These are phyloP conservation scores for Platichthys stellatus DNA, from an alignment of 2,113 vertebrate genomes.

Conservation along the genomic window DNA sequence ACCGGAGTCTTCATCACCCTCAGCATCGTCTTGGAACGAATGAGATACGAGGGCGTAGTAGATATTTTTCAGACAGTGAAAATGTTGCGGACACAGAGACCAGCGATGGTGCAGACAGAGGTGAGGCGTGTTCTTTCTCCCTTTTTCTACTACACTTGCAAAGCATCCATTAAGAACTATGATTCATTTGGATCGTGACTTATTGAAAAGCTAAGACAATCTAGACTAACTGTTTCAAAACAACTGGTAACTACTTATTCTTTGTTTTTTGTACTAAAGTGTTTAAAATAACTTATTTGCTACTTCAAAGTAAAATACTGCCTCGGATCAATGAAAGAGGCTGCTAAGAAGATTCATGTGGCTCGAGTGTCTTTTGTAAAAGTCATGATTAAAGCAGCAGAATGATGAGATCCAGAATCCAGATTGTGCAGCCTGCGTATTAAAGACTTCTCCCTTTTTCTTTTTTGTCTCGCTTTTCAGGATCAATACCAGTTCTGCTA, in stretches of 20 bases:
- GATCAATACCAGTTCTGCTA: constrained; percentile 99
- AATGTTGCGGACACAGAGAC: constrained; percentile 98
- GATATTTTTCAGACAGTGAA: constrained; percentile 99
- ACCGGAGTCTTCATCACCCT: constrained; percentile 99
- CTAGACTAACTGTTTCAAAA: no score
- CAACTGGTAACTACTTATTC: no score
- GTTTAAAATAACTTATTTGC: not conserved
- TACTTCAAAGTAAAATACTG: not conserved
- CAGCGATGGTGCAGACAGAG: constrained; percentile 99
- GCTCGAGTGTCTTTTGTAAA: not conserved
- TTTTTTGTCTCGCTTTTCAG: constrained; percentile 76
- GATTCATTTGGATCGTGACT: no score
- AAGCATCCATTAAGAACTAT: no score
- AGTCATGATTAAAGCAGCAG: constrained; percentile 2
- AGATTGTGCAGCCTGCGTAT: not conserved
- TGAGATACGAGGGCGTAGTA: constrained; percentile 99
- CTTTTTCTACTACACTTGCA: no score
- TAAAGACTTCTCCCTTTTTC: constrained; percentile 24
- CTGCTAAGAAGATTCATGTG: not conserved
- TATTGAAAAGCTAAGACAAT: no score
- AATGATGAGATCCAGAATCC: not conserved
- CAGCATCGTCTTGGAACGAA: constrained; percentile 98
- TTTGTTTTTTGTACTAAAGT: not conserved
- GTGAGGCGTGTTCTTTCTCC: constrained; percentile 72
- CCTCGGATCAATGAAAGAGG: not conserved